These are phyloP conservation scores for Drosophila takahashii DNA, from an alignment of 1,140 invertebrate species.

Conservation along the genomic window DNA sequence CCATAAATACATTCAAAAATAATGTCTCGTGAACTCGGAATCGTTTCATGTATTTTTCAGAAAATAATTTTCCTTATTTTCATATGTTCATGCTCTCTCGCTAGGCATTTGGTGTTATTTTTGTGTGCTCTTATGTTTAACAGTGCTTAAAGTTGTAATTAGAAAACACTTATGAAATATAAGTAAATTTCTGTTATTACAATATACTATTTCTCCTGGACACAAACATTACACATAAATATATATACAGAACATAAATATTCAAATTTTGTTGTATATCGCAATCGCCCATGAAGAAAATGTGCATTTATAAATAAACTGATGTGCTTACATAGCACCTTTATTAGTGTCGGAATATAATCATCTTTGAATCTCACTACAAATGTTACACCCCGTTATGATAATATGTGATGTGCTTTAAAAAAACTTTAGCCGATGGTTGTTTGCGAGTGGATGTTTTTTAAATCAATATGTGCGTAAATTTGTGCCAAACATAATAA, in stretches of 20 bases:
- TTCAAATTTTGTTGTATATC: background rate
- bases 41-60: conserved; percentile 31
- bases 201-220: background rate
- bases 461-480: background rate
- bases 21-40: conserved; percentile 42
- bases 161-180: background rate
- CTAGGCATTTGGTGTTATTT: conserved; percentile 51
- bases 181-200: background rate
- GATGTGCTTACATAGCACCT: conserved; percentile 1
- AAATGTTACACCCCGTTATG: background rate
- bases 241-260: background rate
- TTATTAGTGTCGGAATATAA: background rate
- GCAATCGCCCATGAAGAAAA: background rate
- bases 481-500: background rate
- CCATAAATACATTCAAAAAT: conserved; percentile 45
- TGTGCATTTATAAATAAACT: conserved; percentile 29
- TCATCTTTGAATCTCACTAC: background rate
- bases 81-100: conserved; percentile 26
- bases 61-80: conserved; percentile 40
- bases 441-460: too few relatives aligned
- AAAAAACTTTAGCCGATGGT: background rate
- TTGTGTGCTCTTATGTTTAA: conserved; percentile 25
- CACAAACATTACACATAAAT: background rate
- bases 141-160: conserved; percentile 17
- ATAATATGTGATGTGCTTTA: background rate